A percentile compares a stretch with the other conserved stretches of the same genome.
Evolutionary conservation across 2,888 invertebrate genomes (phyloP).

Genomic region (Mycogona germanica): DNA sequence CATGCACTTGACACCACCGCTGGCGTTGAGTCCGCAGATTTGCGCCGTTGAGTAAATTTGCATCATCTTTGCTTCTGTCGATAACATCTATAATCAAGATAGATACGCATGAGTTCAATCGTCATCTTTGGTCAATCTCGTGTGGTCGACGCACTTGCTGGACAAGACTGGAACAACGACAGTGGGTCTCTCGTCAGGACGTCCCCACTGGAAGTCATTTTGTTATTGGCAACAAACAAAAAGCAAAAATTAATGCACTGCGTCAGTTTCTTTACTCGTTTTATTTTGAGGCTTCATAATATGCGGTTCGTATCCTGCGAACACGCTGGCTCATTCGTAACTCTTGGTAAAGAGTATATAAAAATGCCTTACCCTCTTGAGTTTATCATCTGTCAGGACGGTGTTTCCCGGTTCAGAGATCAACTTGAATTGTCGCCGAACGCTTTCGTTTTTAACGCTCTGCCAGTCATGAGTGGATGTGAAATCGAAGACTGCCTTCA

Average conservation of each 20-base stretch:
- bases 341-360: not conserved
- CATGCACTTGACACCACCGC: not conserved
- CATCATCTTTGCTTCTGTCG: not conserved
- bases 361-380: constrained; percentile 45
- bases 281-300: too few relatives aligned
- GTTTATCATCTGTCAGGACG: constrained; percentile 58
- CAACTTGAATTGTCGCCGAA: constrained; percentile 61
- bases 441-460: constrained; percentile 50
- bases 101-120: not conserved
- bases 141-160: too few relatives aligned
- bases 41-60: not conserved
- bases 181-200: too few relatives aligned
- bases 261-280: too few relatives aligned
- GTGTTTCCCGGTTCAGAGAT: constrained; percentile 57
- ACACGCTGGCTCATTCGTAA: too few relatives aligned
- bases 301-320: too few relatives aligned
- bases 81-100: not conserved
- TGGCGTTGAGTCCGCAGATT: not conserved
- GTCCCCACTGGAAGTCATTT: too few relatives aligned
- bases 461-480: constrained; percentile 47
- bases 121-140: too few relatives aligned
- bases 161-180: too few relatives aligned
- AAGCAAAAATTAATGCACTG: too few relatives aligned
- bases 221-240: too few relatives aligned
- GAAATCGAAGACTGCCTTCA: constrained; percentile 28